Base-by-base conservation (phyloP, 2,113 vertebrate genomes). In the Labeo rohita region DNA sequence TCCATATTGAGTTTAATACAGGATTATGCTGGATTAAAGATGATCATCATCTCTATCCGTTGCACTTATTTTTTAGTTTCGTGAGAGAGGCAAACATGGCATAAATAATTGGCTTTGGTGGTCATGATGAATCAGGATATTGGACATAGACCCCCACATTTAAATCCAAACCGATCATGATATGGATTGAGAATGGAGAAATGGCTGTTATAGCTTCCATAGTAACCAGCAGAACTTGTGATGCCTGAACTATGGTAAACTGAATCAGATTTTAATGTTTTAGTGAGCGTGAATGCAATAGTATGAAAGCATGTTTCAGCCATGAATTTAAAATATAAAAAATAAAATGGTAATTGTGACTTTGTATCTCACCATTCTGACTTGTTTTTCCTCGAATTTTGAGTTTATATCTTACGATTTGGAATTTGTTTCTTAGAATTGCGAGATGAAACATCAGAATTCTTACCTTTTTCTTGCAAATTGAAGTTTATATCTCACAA, bases 41-140 rank as follows among this genome's bases (percentile, higher is more conserved):
- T 89, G 89, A 90, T 89, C 85, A 89, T 84, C 83, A 23, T 83
- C 39, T 45, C 68, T 74, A 50, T 83, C 82, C 84, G 79, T 87
- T 65, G 59, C 10, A 0, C 13, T 16, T 47, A 52, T 74, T 80
- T 77, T 86, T 65, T 72, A 12, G 47, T 85, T 88, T 87, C 83
- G 84, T 66, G 88, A 79, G 85, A 23, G 76, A 23, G 23, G 43
- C 23, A 70, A 77, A 21, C 39, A 61, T 63, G 4, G 10, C 34
- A n/a, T 76, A 47, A 54, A 28, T 66, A 59, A 21, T 45, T 85
- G 56, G 10, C 21, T 12, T 28, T 39, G 28, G 63, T 81, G 56
- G 50, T 34, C 47, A 76, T 43, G 73, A 36, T 66, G 8, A 54
- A 85, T 23, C 18, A 50, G 59, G 56, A 36, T 81, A 76, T 88